Base-by-base conservation (phyloP, 2,888 invertebrate species). In the Meandrusa payeni region DNA sequence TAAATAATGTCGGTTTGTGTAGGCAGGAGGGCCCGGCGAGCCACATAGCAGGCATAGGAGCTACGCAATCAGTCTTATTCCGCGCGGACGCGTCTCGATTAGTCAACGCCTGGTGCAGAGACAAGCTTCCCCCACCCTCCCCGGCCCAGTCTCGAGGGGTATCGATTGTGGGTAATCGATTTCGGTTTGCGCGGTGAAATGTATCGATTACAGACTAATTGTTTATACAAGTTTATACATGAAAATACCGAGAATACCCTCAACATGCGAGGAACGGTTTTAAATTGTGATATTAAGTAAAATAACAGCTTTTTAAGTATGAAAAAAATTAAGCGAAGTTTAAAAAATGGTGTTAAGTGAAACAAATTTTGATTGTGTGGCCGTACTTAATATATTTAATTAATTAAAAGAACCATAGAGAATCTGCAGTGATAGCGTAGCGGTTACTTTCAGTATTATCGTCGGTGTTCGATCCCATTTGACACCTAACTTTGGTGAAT, bases 51-150 rank as follows among this genome's bases (percentile, higher is more conserved):
- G 77, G 82, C 82, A 80, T 79, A 78, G 81, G 75, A 78, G 77
- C 76, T 69, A 70, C 65, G 81, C 81, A 79, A 87, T 87, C 86
- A 82, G 78, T 87, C 86, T 87, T 86, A 81, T 86, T 87, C 86
- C 86, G 76, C 80, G 83, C 81, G 82, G 87, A 85, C 87, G 85
- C 80, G 78, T 72, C 71, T 61, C 85, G 76, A 86, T 86, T 86
- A 86, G 83, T 86, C 85, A 86, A 83, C 82, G 86, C 83, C 85
- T 68, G 72, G 69, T 76, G 80, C 86, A 87, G 87, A 85, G 83
- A 86, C 86, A 83, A 75, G 72, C 74, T 68, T n/a, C 70, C 70
- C 70, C 58, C 75, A 54, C 64, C 76, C 77, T 71, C 74, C 76
- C 73, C 70, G 52, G 57, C 64, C 57, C 57, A 67, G 34, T 41